Base-by-base conservation (phyloP, 53 echinoderm and acorn worm genomes). In the Echinarachnius parma region DNA sequence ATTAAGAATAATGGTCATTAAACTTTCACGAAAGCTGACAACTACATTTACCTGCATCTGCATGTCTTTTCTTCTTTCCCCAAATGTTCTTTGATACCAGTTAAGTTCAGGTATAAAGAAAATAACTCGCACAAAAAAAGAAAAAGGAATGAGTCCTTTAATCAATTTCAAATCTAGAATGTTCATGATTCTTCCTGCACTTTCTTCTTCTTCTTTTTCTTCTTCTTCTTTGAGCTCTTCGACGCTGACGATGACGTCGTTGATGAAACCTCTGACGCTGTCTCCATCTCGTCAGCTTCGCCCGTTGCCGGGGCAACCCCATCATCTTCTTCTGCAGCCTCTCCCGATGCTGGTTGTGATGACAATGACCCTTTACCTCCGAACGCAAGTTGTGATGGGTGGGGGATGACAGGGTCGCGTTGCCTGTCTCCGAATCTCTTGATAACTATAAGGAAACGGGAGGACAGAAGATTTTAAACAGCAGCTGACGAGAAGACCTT, bases 161-260 rank as follows among this genome's bases (percentile, higher is more conserved):
- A n/a, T n/a, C n/a, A n/a, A n/a, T n/a, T n/a, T n/a, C n/a, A n/a
- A n/a, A n/a, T n/a, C n/a, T n/a, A n/a, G n/a, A n/a, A n/a, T n/a
- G n/a, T n/a, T n/a, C n/a, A n/a, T n/a, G n/a, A n/a, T n/a, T n/a
- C n/a, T n/a, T 65, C 65, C 26, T 65, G 28, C 4, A 19, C 29
- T 50, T 72, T 72, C 35, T 31, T 61, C 74, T 72, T 72, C 44
- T 72, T 72, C 74, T 72, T 72, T 21, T 56, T 72, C 74, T 42
- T 72, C 26, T 57, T 72, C 42, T 42, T 39, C 33, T 10, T 55
- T 4, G 28, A 24, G 9, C 46, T 55, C 28, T 46, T 56, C 15
- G 69, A 47, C 3, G 66, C 8, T 32, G 66, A 53, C 16, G 68
- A 68, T 11, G 68, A 0, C 3, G 53, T 21, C 14, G 69, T 22